A percentile compares a stretch with the other conserved stretches of the same genome.
phyloP scores from a whole-genome alignment of 2,888 invertebrate genomes.

The Yponomeuta cagnagella region DNA sequence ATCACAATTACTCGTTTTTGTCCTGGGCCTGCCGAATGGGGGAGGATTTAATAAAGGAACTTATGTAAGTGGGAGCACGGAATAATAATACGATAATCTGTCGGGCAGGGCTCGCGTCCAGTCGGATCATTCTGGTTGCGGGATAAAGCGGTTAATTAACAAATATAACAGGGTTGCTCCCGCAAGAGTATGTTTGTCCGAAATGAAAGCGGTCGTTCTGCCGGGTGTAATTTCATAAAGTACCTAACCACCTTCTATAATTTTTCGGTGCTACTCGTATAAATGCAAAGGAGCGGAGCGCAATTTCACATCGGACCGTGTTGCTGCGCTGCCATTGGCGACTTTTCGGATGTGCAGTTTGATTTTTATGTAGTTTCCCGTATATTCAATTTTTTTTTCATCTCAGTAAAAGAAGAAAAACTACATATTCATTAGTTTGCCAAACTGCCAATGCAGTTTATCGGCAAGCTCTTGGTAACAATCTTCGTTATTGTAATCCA shows the following conservation, averaged over 20 bases:
- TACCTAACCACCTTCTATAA: constrained; percentile 7
- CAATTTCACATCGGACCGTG: constrained; percentile 34
- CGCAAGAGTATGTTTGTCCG: background rate
- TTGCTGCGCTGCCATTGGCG: background rate
- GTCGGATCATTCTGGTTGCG: background rate
- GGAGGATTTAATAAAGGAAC: constrained; percentile 18
- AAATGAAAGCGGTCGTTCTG: background rate
- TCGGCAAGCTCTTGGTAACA: too few relatives aligned
- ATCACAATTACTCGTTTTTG: constrained; percentile 33
- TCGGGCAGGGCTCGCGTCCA: background rate
- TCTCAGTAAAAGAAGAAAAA: too few relatives aligned
- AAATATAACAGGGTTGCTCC: background rate
- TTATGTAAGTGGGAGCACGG: constrained; percentile 19
- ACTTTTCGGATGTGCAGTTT: background rate
- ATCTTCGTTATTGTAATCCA: background rate
- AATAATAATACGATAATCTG: background rate
- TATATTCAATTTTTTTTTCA: background rate
- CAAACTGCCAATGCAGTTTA: too few relatives aligned
- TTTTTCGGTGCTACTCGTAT: constrained; percentile 43
- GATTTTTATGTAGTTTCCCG: background rate
- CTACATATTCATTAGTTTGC: too few relatives aligned
- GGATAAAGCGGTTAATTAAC: background rate
- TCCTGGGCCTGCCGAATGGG: constrained; percentile 21
- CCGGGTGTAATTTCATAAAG: background rate
- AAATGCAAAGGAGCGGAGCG: constrained; percentile 51